Conservation (phyloP, 2,113 vertebrate species). For the Anarrhichthys ocellatus region DNA sequence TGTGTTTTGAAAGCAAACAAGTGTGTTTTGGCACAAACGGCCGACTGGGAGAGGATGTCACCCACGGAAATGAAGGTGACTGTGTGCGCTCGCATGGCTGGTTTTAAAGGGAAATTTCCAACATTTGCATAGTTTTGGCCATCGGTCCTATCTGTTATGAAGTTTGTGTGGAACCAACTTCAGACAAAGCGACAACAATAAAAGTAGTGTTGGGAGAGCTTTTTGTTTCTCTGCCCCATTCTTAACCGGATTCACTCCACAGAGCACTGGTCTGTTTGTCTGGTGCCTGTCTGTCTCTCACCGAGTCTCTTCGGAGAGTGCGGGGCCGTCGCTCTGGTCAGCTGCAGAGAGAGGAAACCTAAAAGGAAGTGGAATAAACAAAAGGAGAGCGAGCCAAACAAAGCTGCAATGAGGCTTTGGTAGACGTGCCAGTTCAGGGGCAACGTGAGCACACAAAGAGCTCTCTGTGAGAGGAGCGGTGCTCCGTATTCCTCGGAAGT, state of each 20-base stretch:
- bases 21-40: constrained; percentile 74
- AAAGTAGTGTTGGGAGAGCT: neutral
- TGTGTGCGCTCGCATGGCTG: neutral
- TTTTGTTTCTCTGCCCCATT: neutral
- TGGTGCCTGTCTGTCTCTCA: constrained; percentile 1
- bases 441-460: constrained; percentile 74
- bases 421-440: constrained; percentile 65
- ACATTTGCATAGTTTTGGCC: neutral
- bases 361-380: constrained; percentile 74
- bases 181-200: neutral
- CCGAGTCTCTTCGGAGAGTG: constrained; percentile 15
- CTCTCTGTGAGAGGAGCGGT: constrained; percentile 71
- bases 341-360: constrained; percentile 69
- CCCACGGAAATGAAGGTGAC: constrained; percentile 48
- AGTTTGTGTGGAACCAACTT: neutral
- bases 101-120: constrained; percentile 2
- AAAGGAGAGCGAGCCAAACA: constrained; percentile 70
- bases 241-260: neutral
- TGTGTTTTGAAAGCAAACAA: constrained; percentile 85
- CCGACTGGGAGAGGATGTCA: constrained; percentile 43
- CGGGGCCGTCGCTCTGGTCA: constrained; percentile 52
- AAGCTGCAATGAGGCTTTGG: constrained; percentile 63
- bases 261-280: constrained; percentile 2
- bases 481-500: constrained; percentile 80
- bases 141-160: neutral